Base-by-base conservation (phyloP, 2,888 invertebrate species). In the Sarcophaga caerulescens region DNA sequence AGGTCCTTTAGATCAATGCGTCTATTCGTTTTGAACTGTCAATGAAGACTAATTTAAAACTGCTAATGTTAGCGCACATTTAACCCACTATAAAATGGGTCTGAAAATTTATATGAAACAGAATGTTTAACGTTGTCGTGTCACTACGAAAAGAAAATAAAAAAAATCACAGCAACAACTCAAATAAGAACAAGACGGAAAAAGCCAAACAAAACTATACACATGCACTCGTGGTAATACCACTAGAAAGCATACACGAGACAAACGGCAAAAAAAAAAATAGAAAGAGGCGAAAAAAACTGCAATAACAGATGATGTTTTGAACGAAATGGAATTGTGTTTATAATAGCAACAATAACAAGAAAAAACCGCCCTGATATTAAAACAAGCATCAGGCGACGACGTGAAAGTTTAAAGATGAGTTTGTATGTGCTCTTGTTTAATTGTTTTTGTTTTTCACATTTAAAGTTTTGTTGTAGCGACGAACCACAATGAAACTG, bases 21-120 rank as follows among this genome's bases (percentile, higher is more conserved):
- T 85, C 88, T 85, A 85, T 65, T 80, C 88, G 76, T 63, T 87
- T 63, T 86, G 80, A 89, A 87, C 82, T 89, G 89, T 88, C 89
- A 87, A 86, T 88, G 85, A 88, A 89, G 89, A 89, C 88, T 89
- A 85, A 85, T 83, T 81, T 66, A 35, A 77, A 81, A 73, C n/a
- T 79, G 84, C 81, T 66, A 80, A 85, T 77, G 84, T 66, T 86
- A 81, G 77, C 85, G 69, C 85, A 82, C 88, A 89, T 89, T 88
- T 88, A 89, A 88, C 86, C 84, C 74, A 85, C 71, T 70, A 74
- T 59, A 73, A 71, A 70, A 75, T 19, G 47, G 60, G 66, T 81
- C 25, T 81, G 60, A 62, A 71, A 71, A 76, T 80, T 59, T 62
- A 65, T 71, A 62, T 60, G 84, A 75, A 87, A 80, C 62, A 69